Evolutionary conservation across 2,113 vertebrate genomes (phyloP), one percentile per base, ranked within the genome.

Genomic region (Eidolon helvum): DNA sequence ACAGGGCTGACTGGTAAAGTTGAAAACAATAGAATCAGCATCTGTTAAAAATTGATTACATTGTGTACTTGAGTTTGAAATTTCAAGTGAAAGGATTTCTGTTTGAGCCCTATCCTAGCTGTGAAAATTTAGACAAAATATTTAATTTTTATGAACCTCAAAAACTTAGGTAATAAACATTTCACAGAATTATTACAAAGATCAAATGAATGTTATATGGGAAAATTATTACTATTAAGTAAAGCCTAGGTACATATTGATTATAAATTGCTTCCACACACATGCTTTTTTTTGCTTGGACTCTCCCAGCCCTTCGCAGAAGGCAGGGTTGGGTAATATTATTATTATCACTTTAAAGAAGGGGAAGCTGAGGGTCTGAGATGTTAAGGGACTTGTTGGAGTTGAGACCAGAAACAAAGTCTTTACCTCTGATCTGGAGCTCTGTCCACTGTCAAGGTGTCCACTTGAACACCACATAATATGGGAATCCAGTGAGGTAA

Each of bases 111-210:
- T 93, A n/a, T 92, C 30, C 24, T 66, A 68, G 35, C 45, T 82
- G 22, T 82, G 55, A 97, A 96, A 80, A 77, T 61, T 72, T 71
- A 93, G 66, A 80, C 55, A 80, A 92, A 72, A 78, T 79, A 26
- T 65, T 94, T 74, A 87, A 63, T 5, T 74, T 85, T 28, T 65
- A 61, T 84, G 77, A 18, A n/a, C 8, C 12, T 57, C 35, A 30
- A 82, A 86, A 92, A 69, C 26, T 68, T 85, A 50, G 59, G 69
- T 65, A 28, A 11, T 30, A 59, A 83, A 11, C 24, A 63, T 43
- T 6, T 85, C 69, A 80, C 8, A 38, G 65, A 53, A 61, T 80
- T 85, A 83, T 83, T 96, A 30, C 33, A 77, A 43, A 87, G n/a
- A 75, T 72, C 35, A 82, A 53, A 48, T 38, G 78, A 84, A 75